phyloP scores from a whole-genome alignment of 2,888 invertebrate species.

The Drosophila ustulata region DNA sequence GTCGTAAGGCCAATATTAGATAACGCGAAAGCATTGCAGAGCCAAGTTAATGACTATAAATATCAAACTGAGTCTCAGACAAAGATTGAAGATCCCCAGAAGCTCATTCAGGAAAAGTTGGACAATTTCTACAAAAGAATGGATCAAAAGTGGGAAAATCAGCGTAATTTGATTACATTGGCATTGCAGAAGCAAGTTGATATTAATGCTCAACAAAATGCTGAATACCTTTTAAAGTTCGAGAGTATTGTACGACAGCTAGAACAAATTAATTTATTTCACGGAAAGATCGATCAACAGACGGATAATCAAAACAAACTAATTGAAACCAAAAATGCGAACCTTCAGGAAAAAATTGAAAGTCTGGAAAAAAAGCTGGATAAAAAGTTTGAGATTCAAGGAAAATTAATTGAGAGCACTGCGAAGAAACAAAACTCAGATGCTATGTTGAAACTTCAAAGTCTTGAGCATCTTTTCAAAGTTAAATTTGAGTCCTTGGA shows the following conservation, averaged over 20 bases:
- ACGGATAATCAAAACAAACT: neutral
- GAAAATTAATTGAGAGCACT: too few species aligned
- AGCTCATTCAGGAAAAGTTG: neutral
- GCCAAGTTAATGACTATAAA: neutral
- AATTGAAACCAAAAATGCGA: neutral
- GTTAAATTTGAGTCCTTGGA: too few species aligned
- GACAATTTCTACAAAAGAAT: neutral
- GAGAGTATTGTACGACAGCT: neutral
- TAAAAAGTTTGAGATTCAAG: neutral
- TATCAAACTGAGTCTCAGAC: neutral
- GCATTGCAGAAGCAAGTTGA: neutral
- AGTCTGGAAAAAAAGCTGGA: neutral
- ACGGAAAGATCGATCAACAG: neutral
- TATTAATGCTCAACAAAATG: neutral
- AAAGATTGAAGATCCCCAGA: neutral
- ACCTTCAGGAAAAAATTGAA: neutral
- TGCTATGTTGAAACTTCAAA: too few species aligned
- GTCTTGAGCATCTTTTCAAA: too few species aligned
- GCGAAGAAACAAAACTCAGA: too few species aligned
- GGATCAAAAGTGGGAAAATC: neutral
- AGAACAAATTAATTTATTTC: neutral
- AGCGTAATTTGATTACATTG: neutral
- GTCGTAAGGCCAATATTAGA: slow-evolving; percentile 3
- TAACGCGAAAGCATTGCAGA: slow-evolving; percentile 3
- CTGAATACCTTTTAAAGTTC: neutral